Evolutionary conservation across 2,113 vertebrate species (phyloP), one percentile per base, ranked within the genome.

Genomic region (Petrocephalus microphthalmus): DNA sequence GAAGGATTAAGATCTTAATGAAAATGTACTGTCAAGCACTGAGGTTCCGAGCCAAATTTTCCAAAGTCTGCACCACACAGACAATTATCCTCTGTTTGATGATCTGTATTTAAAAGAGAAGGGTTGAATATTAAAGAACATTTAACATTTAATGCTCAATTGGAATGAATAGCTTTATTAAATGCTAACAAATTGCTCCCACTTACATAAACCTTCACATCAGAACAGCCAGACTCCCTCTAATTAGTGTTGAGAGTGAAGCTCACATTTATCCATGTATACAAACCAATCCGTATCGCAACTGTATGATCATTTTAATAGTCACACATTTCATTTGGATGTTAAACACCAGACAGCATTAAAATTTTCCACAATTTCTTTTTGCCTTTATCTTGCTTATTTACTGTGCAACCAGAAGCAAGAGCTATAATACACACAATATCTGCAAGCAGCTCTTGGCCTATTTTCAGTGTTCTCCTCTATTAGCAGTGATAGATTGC

Each of bases 1-100:
- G 33, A 78, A 64, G 54, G 92, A 95, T 78, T 94, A 94, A 92
- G 89, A 94, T 94, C 92, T 92, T 93, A 94, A 94, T 94, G 92
- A 93, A 91, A 93, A 88, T 93, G 81, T 91, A 90, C 92, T 90
- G 89, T 90, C 74, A 92, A 92, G 92, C 90, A 88, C 88, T 92
- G 53, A 42, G 33, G 15, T 78, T 78, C 71, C 37, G 6, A 33
- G 71, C 15, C 15, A 19, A 1, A 78, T 78, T 42, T 19, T 11
- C 33, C 71, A 19, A 19, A 78, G 71, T 78, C 67, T 37, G 67
- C 17, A 8, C 3, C 67, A 42, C 13, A 19, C 33, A 74, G 33
- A 37, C 29, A 74, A 42, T 74, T 37, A 37, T 33, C 67, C 10
- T 74, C 67, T 19, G 33, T 78, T 42, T 42, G 15, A 78, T 42